Percentiles rank a stretch among this genome's conserved stretches.
Evolutionary conservation across 2,888 invertebrate genomes (phyloP).

Genomic region (Taphrorychus bicolor): DNA sequence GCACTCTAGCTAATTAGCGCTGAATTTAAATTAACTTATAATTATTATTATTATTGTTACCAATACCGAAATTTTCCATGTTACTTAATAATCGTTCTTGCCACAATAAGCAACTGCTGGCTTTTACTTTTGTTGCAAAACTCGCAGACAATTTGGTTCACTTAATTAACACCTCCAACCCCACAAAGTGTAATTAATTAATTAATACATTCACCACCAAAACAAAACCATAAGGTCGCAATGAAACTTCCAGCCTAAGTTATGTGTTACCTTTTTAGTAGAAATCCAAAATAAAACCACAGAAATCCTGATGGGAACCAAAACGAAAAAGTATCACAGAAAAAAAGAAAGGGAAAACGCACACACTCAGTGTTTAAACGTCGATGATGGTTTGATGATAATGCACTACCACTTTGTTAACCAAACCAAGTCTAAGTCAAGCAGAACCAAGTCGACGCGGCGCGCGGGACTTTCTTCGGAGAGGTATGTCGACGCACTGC

Average conservation of each 20-base stretch:
- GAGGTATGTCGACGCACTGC: constrained; percentile 35
- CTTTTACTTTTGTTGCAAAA: background rate
- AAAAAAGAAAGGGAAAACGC: constrained; percentile 6
- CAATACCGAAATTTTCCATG: background rate
- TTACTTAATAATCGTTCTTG: background rate
- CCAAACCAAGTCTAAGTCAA: constrained; percentile 19
- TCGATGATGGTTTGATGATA: background rate
- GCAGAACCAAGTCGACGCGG: constrained; percentile 13
- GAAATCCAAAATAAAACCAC: constrained; percentile 2
- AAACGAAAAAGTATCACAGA: no score
- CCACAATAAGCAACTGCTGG: background rate
- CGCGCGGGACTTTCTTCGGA: constrained; percentile 33
- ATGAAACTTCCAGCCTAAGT: no score
- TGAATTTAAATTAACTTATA: background rate
- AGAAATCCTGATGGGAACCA: constrained; percentile 15
- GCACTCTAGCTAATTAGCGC: background rate
- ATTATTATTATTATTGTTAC: background rate
- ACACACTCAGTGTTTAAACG: constrained; percentile 4
- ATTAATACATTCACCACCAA: no score
- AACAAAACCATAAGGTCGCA: no score
- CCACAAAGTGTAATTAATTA: no score
- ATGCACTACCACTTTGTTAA: constrained; percentile 17
- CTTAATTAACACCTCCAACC: no score
- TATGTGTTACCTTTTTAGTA: background rate
- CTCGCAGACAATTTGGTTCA: background rate